Evolutionary conservation across 2,888 invertebrate genomes (phyloP).

Genomic region (Heliconius aoede): DNA sequence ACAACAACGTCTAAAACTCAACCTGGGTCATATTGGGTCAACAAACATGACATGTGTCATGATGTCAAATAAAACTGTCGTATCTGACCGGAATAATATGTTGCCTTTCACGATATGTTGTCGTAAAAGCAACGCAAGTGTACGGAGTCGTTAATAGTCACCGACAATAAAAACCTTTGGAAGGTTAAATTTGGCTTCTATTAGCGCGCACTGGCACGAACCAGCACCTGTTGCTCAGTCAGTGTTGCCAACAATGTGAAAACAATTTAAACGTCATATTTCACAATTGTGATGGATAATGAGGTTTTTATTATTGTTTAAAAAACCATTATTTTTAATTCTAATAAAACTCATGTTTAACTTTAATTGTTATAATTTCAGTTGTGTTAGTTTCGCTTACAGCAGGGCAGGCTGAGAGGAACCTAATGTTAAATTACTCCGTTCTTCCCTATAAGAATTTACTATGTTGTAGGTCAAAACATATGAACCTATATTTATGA

Average conservation of each 20-base stretch:
- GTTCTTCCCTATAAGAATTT: too few relatives aligned
- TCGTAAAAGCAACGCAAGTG: constrained; percentile 64
- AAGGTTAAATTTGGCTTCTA: constrained; percentile 49
- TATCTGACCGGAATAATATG: constrained; percentile 62
- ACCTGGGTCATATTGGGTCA: constrained; percentile 36
- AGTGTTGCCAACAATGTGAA: constrained; percentile 42
- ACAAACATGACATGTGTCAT: constrained; percentile 47
- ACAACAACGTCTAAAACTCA: constrained; percentile 42
- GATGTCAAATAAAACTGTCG: constrained; percentile 48
- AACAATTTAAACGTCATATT: background rate
- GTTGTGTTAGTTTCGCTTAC: too few relatives aligned
- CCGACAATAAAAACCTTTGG: constrained; percentile 60
- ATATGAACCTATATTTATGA: too few relatives aligned
- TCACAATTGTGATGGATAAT: background rate
- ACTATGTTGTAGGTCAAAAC: too few relatives aligned
- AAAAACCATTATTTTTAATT: background rate
- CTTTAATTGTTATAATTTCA: too few relatives aligned
- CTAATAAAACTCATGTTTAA: background rate
- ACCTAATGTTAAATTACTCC: too few relatives aligned
- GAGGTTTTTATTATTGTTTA: background rate
- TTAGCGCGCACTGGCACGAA: constrained; percentile 45
- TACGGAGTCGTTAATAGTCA: constrained; percentile 63
- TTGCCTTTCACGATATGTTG: constrained; percentile 60
- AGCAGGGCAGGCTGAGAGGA: too few relatives aligned
- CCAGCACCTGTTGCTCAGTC: constrained; percentile 51